Base-by-base conservation (phyloP, 2,113 vertebrate genomes). In the Bubo scandiacus region DNA sequence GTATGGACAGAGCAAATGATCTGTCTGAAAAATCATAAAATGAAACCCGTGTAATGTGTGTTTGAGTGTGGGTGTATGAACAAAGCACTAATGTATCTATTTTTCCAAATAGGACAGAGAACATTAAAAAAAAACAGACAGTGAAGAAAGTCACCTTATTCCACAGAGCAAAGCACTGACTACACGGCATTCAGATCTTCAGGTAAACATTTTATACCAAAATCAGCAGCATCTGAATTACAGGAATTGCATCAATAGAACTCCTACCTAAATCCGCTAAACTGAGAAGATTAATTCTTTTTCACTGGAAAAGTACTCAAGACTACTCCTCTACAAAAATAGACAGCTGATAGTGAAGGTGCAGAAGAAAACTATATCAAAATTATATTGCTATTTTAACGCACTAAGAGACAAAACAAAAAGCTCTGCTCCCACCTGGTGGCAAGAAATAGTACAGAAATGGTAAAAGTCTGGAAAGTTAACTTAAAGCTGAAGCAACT, bases 371-470 rank as follows among this genome's bases (percentile, higher is more conserved):
- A 82, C 11, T 2, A 6, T 7, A 8, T 17, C 22, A 47, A 85
- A 88, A 36, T 45, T 36, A 54, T n/a, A 80, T 1, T 52, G 55
- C 29, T 74, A 54, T 84, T 88, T 84, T 42, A 54, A 75, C 62
- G 54, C 12, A 66, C 1, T 65, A 29, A 75, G 20, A 86, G 80
- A 74, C 8, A 65, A 74, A 92, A 43, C 11, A 45, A 34, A 36
- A 78, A 52, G 26, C 90, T 91, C 86, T 93, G 92, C 89, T 91
- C 74, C 95, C 81, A 73, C 78, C 47, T 79, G 57, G 61, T 79
- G 57, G 85, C n/a, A 78, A 79, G 85, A 84, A 88, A 34, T 9
- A 90, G 42, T 26, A 90, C 40, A 92, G 67, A 70, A 85, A 27
- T 6, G 63, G 11, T 10, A 19, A 5, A 72, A 65, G 20, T 65